Evolutionary conservation across 2,888 invertebrate species (phyloP), one percentile per base, ranked within the genome.

Genomic region (Trissolcus brochymenae): DNA sequence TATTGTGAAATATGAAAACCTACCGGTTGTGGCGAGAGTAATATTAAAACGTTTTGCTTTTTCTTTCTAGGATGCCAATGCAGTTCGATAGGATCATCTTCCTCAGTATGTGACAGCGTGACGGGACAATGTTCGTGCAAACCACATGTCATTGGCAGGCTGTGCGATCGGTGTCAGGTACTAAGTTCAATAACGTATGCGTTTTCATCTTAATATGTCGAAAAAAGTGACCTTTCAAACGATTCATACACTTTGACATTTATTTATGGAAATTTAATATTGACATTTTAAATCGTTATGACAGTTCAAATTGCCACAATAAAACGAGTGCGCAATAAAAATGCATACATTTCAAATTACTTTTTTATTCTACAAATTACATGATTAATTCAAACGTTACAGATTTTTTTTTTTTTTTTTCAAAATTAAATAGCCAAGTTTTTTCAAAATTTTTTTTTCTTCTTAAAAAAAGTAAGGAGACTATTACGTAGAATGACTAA

Each of bases 51-150:
- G 70, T 71, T 11, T 21, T 57, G 67, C 19, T 54, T 74, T 76
- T 76, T 51, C 86, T 89, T 93, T 94, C 2, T 92, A 97, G 97
- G 95, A 64, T 98, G 98, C 87, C 93, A 94, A 82, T 98, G 98
- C 88, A 93, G 94, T 81, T 88, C 90, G n/a, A 85, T 92, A 61
- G 96, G 96, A 2, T 93, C 96, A 3, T 91, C 92, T 81, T 91
- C 93, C 79, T 91, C 91, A 75, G 92, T 92, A 25, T 96, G 96
- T 84, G 94, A 96, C 87, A 93, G 94, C 81, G 92, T 93, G 35
- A 92, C 92, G 6, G 96, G 96, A 0, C 94, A 95, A 85, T 96
- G 96, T 84, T 91, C 92, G 62, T 96, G 96, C 88, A 92, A 92
- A 81, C 90, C 92, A 17, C 92, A 94, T 84, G 95, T 94, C 80